Evolutionary conservation across 2,797 vertebrate species (phyloP).

Genomic region (Alexandromys oeconomus): DNA sequence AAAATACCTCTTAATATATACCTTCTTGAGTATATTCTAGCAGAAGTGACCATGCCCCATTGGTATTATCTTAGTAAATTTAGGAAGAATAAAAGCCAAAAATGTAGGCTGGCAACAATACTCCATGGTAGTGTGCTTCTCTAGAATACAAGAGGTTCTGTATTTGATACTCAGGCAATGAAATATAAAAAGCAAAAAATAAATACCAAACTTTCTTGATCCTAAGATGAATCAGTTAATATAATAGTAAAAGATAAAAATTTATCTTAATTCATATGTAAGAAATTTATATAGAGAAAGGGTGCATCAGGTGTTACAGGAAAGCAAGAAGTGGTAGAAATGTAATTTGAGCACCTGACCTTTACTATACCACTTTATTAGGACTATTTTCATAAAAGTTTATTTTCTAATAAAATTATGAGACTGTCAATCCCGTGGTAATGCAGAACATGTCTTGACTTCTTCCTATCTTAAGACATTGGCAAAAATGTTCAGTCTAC

Average conservation of each 20-base stretch:
- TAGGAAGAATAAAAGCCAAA: neutral
- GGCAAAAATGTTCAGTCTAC: neutral
- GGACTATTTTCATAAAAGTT: neutral
- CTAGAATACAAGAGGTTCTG: neutral
- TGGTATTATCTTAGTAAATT: neutral
- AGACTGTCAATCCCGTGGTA: neutral
- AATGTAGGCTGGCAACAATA: neutral
- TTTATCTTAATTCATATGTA: neutral
- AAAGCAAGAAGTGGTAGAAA: constrained; percentile 8
- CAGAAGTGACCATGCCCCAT: neutral
- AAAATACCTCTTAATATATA: neutral
- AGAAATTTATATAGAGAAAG: neutral
- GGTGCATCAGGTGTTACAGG: neutral
- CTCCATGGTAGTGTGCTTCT: neutral
- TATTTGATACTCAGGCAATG: neutral
- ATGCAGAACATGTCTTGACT: neutral
- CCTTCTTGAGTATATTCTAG: neutral
- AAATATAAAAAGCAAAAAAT: neutral
- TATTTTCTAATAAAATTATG: neutral
- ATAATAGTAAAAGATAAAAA: neutral
- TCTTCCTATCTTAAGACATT: neutral
- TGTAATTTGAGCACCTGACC: neutral
- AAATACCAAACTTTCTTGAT: neutral
- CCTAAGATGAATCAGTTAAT: neutral
- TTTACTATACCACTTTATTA: neutral